Percentiles rank a stretch among this genome's conserved stretches.
phyloP scores from a whole-genome alignment of 37 sponge, comb jelly and placozoan genomes.

The Lycopodina hypogea region DNA sequence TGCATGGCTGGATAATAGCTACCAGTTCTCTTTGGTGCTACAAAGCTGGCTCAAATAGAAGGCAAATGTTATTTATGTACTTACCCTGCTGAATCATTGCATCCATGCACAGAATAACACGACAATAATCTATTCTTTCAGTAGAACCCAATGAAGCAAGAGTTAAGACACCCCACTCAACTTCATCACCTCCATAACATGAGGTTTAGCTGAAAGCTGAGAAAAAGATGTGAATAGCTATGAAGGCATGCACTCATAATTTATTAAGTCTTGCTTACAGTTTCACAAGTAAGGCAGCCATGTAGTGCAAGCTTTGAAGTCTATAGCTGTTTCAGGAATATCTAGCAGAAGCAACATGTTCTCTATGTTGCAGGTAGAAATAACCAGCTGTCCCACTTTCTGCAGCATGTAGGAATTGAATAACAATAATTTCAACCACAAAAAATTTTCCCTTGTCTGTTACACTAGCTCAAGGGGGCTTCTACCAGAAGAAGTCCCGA shows the following conservation, averaged over 20 bases:
- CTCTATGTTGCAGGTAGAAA: slow-evolving; percentile 65
- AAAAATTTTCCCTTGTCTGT: too few species aligned
- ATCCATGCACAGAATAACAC: slow-evolving; percentile 68
- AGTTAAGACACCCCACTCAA: slow-evolving; percentile 47
- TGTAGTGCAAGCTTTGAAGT: slow-evolving; percentile 80
- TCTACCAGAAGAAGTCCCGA: too few species aligned
- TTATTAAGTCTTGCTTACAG: slow-evolving; percentile 28
- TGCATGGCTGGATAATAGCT: too few species aligned
- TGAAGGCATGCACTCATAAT: background rate
- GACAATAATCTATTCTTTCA: slow-evolving; percentile 65
- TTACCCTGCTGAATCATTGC: slow-evolving; percentile 50
- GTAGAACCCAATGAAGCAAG: slow-evolving; percentile 36
- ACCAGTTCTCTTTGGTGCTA: too few species aligned
- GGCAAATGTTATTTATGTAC: background rate
- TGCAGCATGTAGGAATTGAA: too few species aligned
- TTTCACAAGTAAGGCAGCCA: slow-evolving; percentile 60
- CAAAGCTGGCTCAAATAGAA: too few species aligned
- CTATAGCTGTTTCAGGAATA: slow-evolving; percentile 65
- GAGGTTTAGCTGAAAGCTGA: slow-evolving; percentile 51
- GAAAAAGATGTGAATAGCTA: background rate
- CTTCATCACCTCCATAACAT: slow-evolving; percentile 63
- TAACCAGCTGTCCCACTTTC: slow-evolving; percentile 58
- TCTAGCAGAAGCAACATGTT: slow-evolving; percentile 85
- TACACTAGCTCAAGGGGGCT: too few species aligned
- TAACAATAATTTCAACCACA: too few species aligned